These are phyloP conservation scores for Tenthredo scrophulariae DNA, from an alignment of 2,888 invertebrate genomes.

Conservation along the genomic window DNA sequence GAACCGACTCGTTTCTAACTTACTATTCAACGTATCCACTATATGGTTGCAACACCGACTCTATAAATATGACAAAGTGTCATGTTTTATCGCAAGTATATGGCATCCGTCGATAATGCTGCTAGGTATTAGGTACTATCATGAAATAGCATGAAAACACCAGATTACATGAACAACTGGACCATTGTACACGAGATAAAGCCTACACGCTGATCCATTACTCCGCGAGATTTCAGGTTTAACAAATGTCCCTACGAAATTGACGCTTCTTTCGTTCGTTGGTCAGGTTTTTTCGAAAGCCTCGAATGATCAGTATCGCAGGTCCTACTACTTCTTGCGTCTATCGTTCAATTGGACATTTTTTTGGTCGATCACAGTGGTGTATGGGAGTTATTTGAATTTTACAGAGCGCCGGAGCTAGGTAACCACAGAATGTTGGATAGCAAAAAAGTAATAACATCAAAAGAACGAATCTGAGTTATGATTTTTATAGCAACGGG, in stretches of 20 bases:
- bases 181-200: constrained; percentile 14
- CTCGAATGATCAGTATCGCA: background rate
- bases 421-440: constrained; percentile 1
- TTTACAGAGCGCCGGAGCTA: background rate
- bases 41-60: constrained; percentile 40
- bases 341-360: background rate
- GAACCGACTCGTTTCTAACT: background rate
- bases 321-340: background rate
- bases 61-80: constrained; percentile 51
- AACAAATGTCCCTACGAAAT: background rate
- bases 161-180: background rate
- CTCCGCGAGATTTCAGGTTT: background rate
- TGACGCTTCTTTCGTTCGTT: background rate
- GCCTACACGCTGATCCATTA: background rate
- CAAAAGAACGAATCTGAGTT: background rate
- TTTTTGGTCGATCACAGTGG: background rate
- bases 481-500: constrained; percentile 32
- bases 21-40: background rate
- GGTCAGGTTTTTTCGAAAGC: background rate
- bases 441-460: background rate
- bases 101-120: constrained; percentile 36
- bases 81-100: constrained; percentile 45
- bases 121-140: constrained; percentile 33
- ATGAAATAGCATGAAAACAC: background rate
- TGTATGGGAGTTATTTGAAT: background rate